phyloP scores from a whole-genome alignment of 2,888 invertebrate species.

The Trichopoda pennipes region DNA sequence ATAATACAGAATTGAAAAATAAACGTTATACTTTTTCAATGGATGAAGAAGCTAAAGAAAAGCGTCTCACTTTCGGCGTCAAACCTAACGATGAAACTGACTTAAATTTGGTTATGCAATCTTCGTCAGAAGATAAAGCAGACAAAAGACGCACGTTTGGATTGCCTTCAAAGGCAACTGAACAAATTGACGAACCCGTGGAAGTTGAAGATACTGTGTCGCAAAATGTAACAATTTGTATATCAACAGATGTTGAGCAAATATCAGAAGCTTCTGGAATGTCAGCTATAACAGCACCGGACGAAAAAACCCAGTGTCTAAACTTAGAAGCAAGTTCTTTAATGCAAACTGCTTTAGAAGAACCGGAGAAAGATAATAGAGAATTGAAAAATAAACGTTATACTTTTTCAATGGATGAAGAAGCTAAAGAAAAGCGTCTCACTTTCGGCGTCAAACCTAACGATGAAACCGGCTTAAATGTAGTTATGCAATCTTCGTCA shows the following conservation, averaged over 20 bases:
- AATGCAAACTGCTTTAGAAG: neutral
- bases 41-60: constrained; percentile 16
- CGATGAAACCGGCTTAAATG: neutral
- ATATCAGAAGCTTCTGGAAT: constrained; percentile 51
- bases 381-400: constrained; percentile 34
- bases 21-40: constrained; percentile 48
- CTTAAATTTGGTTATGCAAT: neutral
- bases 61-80: constrained; percentile 60
- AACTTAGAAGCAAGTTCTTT: neutral
- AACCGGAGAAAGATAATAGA: neutral
- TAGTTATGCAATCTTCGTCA: constrained; percentile 30
- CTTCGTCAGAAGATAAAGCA: constrained; percentile 35
- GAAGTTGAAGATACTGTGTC: constrained; percentile 72
- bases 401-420: constrained; percentile 40
- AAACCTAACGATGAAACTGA: neutral
- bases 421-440: constrained; percentile 38
- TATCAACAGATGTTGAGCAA: constrained; percentile 5
- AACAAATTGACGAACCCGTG: constrained; percentile 73
- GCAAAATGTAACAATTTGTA: constrained; percentile 11
- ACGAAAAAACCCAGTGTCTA: too few species aligned
- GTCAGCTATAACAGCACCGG: constrained; percentile 3
- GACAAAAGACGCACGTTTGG: constrained; percentile 68
- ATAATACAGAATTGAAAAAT: constrained; percentile 6
- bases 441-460: constrained; percentile 50
- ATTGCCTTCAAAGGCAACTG: neutral